Evolutionary conservation across 2,888 invertebrate genomes (phyloP), one percentile per base, ranked within the genome.

Genomic region (Ceramica pisi): DNA sequence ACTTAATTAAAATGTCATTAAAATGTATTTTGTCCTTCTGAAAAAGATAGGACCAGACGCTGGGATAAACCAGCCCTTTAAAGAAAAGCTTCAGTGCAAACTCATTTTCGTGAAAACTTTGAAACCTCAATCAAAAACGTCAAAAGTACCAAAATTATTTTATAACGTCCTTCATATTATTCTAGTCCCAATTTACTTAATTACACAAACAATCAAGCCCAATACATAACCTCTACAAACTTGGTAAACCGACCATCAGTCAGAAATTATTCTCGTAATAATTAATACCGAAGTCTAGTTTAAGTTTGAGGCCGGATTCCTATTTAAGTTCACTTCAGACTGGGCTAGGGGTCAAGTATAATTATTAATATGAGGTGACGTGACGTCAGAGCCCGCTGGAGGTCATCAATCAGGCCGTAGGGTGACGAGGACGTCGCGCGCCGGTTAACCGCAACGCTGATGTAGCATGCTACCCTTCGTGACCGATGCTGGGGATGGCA

Each of bases 361-460:
- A 82, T 75, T 78, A 84, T 73, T 72, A 75, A 82, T 80, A 68
- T 63, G 77, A 68, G 50, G 44, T 72, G 76, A 76, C 55, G 31
- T 75, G 44, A 71, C 74, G 74, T 81, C 71, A 74, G n/a, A 57
- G 55, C 46, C 75, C 83, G 86, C 84, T 75, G 46, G 64, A 78
- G 60, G 72, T 73, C 70, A 81, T 84, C 74, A 79, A 81, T 86
- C 86, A 80, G 71, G 60, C 76, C 75, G 67, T 56, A 64, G 61
- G 69, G 69, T 79, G 83, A 84, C 81, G 86, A 83, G 86, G 90
- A 89, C 90, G 92, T 91, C 90, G 91, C 91, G 90, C 90, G 87
- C 87, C 88, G 89, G 90, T 90, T 89, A 88, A 92, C 94, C 94
- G 89, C 94, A 94, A 90, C 91, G 92, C 94, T 94, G 94, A 94